Evolutionary conservation across 2,888 invertebrate genomes (phyloP).

Genomic region (Pseudococcus jackbeardsleyi): DNA sequence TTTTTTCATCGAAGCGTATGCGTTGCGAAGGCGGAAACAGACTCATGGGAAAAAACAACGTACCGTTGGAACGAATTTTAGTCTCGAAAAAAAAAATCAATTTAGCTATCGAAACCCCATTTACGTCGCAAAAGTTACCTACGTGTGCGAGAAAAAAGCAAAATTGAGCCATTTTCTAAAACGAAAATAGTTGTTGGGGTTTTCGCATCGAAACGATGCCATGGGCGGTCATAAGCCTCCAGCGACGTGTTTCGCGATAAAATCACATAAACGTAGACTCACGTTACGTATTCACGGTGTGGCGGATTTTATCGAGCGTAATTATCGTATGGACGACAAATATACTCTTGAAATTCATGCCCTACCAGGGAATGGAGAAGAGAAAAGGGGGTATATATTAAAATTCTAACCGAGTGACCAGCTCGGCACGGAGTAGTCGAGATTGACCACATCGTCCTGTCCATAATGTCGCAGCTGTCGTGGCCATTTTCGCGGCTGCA

Average conservation of each 20-base stretch:
- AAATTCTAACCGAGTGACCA: conserved; percentile 41
- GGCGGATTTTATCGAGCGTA: conserved; percentile 34
- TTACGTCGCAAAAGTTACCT: not conserved
- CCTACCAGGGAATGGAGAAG: not conserved
- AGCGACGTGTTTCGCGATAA: not conserved
- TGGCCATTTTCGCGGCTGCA: conserved; percentile 62
- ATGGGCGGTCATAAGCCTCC: not conserved
- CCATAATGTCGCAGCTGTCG: conserved; percentile 48
- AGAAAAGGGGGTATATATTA: not conserved
- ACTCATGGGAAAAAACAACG: not conserved
- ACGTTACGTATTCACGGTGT: conserved; percentile 7
- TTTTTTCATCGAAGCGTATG: not conserved
- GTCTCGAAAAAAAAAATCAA: not conserved
- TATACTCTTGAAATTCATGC: not conserved
- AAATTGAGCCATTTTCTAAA: not conserved
- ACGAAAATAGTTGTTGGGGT: not conserved
- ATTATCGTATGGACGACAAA: conserved; percentile 22
- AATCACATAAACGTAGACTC: not conserved
- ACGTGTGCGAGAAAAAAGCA: not conserved
- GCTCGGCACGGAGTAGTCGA: not conserved
- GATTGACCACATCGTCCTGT: conserved; percentile 25
- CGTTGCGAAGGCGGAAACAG: conserved; percentile 18
- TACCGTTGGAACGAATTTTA: not conserved
- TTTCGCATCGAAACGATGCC: not conserved
- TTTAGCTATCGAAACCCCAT: not conserved